Conservation (phyloP, 1,140 invertebrate species). For the Dreissena polymorpha region DNA sequence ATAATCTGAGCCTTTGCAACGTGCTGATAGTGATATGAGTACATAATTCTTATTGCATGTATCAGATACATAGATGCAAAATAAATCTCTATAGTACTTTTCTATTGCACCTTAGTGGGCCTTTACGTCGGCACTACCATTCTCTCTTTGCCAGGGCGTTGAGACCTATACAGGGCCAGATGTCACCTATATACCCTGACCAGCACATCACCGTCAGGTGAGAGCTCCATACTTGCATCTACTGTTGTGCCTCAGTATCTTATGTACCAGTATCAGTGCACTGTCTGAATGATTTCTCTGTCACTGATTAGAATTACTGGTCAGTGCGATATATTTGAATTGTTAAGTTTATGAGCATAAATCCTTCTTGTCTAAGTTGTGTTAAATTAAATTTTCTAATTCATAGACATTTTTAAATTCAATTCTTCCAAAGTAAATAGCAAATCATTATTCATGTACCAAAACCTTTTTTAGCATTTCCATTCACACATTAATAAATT, state of each 20-base stretch:
- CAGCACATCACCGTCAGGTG: slow-evolving; percentile 43
- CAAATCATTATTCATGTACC: background rate
- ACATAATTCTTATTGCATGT: too few relatives aligned
- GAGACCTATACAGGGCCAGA: slow-evolving; percentile 65
- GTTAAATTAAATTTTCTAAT: background rate
- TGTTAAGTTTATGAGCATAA: background rate
- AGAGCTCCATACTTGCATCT: background rate
- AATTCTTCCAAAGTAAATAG: background rate
- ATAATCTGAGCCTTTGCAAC: too few relatives aligned
- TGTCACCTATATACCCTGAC: slow-evolving; percentile 43
- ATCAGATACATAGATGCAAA: too few relatives aligned
- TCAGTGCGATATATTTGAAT: background rate
- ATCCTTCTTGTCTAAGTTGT: background rate
- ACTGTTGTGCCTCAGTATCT: background rate
- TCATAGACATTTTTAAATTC: background rate
- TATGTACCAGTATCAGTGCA: background rate
- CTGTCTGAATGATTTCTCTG: background rate
- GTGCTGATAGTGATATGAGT: too few relatives aligned
- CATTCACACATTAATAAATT: background rate
- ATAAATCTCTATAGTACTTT: background rate
- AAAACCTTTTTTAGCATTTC: background rate
- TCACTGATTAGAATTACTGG: background rate
- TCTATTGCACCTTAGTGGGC: slow-evolving; percentile 57
- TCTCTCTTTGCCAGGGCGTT: slow-evolving; percentile 68
- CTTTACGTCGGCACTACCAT: slow-evolving; percentile 68